phyloP scores from a whole-genome alignment of 1,140 invertebrate genomes.

The Trichonephila clavata region DNA sequence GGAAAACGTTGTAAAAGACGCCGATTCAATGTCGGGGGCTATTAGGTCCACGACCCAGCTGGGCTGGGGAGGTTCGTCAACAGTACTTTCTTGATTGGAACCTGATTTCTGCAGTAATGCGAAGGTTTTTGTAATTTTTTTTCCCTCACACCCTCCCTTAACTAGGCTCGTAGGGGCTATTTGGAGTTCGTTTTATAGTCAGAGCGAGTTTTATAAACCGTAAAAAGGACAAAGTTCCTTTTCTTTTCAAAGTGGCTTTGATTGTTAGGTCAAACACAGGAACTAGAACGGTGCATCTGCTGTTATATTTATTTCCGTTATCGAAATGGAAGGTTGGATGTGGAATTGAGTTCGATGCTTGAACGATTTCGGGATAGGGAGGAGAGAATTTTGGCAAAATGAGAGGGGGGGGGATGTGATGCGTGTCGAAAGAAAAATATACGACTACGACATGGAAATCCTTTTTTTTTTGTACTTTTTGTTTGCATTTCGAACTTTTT shows the following conservation, averaged over 20 bases:
- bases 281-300: not conserved
- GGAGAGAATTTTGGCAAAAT: too few species aligned
- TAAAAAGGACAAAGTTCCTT: not conserved
- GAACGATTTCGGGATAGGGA: not conserved
- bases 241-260: conserved; percentile 12
- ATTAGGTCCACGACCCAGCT: conserved; percentile 52
- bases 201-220: conserved; percentile 44
- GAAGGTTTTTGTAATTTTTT: not conserved
- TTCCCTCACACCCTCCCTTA: not conserved
- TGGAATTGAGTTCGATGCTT: not conserved
- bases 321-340: too few species aligned
- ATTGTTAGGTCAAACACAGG: conserved; percentile 12
- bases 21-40: conserved; percentile 15
- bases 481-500: too few species aligned
- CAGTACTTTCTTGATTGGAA: conserved; percentile 62
- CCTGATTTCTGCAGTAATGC: conserved; percentile 37
- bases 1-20: not conserved
- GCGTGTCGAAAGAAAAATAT: too few species aligned
- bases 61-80: conserved; percentile 8
- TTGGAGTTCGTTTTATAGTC: conserved; percentile 39
- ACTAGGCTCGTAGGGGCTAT: conserved; percentile 9
- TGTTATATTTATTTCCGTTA: not conserved
- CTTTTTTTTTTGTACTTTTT: too few species aligned
- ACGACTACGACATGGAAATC: too few species aligned
- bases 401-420: too few species aligned